Evolutionary conservation across 2,797 vertebrate species (phyloP).

Genomic region (Thripadectes ignobilis): DNA sequence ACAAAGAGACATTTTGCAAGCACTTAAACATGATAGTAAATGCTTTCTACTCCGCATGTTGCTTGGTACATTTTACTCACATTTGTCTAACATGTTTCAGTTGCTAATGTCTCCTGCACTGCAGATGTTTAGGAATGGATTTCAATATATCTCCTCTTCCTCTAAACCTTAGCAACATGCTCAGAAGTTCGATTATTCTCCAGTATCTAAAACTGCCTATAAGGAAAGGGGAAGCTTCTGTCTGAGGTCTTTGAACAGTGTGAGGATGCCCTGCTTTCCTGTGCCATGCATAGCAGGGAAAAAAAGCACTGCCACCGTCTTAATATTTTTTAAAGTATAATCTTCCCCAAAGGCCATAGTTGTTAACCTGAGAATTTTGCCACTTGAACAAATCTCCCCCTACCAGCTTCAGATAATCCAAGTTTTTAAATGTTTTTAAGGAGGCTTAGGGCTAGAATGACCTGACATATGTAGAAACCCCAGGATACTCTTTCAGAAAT

Average conservation of each 20-base stretch:
- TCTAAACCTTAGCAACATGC: neutral
- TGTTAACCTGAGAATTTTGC: neutral
- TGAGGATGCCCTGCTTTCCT: neutral
- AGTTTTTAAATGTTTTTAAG: neutral
- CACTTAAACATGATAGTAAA: neutral
- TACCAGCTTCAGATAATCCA: neutral
- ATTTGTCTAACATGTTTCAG: neutral
- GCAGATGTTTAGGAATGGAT: neutral
- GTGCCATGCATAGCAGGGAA: neutral
- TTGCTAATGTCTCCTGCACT: neutral
- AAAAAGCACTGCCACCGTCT: neutral
- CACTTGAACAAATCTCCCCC: neutral
- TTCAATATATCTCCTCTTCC: neutral
- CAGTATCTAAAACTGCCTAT: neutral
- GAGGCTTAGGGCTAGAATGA: neutral
- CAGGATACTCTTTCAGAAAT: neutral
- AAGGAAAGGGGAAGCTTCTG: neutral
- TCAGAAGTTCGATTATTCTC: neutral
- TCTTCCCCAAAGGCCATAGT: neutral
- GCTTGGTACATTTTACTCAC: constrained; percentile 4
- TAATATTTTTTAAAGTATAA: neutral
- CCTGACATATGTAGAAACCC: neutral
- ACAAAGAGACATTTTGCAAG: constrained; percentile 5
- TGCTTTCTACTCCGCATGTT: neutral
- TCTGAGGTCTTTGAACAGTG: neutral